These are phyloP conservation scores for Thera obeliscata DNA, from an alignment of 2,888 invertebrate species.

Conservation along the genomic window DNA sequence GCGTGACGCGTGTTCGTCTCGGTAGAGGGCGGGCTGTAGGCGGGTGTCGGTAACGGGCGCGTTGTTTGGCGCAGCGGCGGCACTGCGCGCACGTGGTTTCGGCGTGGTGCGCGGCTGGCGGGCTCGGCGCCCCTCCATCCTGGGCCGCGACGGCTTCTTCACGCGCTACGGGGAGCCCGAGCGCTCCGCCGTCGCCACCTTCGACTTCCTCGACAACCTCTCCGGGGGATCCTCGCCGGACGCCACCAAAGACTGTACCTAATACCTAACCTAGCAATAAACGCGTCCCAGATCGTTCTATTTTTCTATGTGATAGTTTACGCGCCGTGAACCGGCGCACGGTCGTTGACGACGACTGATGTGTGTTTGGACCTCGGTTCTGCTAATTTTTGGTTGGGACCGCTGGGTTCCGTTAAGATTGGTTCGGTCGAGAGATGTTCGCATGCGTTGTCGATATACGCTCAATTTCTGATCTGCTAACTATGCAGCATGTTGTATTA, in stretches of 20 bases:
- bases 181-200: constrained; percentile 90
- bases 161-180: constrained; percentile 91
- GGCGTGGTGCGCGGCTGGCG: constrained; percentile 82
- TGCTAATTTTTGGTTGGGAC: constrained; percentile 43
- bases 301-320: constrained; percentile 72
- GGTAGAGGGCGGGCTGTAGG: constrained; percentile 71
- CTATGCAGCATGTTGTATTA: constrained; percentile 29
- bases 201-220: constrained; percentile 91
- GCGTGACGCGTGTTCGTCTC: constrained; percentile 64
- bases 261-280: constrained; percentile 71
- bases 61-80: constrained; percentile 83
- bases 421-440: constrained; percentile 30
- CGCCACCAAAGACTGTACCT: constrained; percentile 77
- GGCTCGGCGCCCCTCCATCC: constrained; percentile 87
- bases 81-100: constrained; percentile 83
- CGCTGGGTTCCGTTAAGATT: constrained; percentile 31
- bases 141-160: constrained; percentile 91
- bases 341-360: constrained; percentile 44
- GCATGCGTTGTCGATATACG: constrained; percentile 37
- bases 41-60: constrained; percentile 55
- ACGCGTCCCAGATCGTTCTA: constrained; percentile 69
- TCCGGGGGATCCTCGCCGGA: constrained; percentile 74
- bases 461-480: constrained; percentile 34
- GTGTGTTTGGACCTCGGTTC: constrained; percentile 46
- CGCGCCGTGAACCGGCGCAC: constrained; percentile 43